Conservation (phyloP, 2,797 vertebrate genomes). For the Halcyon leucocephala region DNA sequence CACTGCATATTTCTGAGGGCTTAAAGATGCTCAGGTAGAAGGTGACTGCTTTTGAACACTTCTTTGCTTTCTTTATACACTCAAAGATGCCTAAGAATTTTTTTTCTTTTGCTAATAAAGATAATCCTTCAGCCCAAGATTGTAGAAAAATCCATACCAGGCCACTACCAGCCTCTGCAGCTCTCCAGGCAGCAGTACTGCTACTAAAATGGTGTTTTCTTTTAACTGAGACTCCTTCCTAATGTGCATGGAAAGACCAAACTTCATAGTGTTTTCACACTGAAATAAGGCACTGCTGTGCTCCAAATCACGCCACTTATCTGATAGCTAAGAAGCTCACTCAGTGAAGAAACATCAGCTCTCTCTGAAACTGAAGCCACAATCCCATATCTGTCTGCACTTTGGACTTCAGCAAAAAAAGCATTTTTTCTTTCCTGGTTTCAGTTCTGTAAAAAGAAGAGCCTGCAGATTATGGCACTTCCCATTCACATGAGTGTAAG, state of each 20-base stretch:
- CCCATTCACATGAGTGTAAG: background rate
- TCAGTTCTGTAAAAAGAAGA: constrained; percentile 60
- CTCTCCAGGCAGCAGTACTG: background rate
- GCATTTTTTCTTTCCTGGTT: constrained; percentile 48
- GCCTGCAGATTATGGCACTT: background rate
- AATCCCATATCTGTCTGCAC: background rate
- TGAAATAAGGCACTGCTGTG: background rate
- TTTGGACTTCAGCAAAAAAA: constrained; percentile 8
- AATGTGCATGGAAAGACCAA: background rate
- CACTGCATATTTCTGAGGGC: background rate
- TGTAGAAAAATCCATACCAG: background rate
- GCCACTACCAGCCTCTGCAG: background rate
- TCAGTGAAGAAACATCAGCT: background rate
- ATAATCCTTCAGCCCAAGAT: background rate
- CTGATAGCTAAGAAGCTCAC: background rate
- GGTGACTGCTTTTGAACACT: background rate
- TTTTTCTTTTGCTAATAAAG: background rate
- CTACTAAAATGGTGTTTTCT: background rate
- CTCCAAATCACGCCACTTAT: background rate
- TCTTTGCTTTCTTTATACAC: rapidly evolving
- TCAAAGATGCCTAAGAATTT: background rate
- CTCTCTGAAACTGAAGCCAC: background rate
- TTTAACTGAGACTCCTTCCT: background rate
- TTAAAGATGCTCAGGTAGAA: background rate
- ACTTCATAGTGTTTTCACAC: background rate